A percentile compares a stretch with the other conserved stretches of the same genome.
Conservation (phyloP, 2,888 invertebrate genomes). For the Hecatera dysodea region DNA sequence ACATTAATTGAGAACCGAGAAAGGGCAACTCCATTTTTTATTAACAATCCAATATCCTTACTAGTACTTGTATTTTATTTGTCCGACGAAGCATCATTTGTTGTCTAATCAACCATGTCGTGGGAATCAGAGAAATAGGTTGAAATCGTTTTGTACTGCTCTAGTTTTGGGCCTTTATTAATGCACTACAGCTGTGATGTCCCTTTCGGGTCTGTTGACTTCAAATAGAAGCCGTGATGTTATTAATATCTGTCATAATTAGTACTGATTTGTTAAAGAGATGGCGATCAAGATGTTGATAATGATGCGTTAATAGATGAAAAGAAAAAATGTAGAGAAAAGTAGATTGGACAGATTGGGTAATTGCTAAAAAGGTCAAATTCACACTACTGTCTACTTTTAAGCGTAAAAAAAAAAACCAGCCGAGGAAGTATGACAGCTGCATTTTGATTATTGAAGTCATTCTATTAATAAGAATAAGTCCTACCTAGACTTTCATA, state of each 20-base stretch:
- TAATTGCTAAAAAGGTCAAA: too few species aligned
- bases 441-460: too few species aligned
- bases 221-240: conserved; percentile 36
- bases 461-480: too few species aligned
- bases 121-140: conserved; percentile 65
- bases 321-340: background rate
- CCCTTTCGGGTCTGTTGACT: background rate
- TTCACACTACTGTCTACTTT: too few species aligned
- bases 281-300: conserved; percentile 14
- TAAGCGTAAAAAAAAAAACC: too few species aligned
- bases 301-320: background rate
- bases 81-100: conserved; percentile 32
- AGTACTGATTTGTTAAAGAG: conserved; percentile 47
- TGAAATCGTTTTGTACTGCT: conserved; percentile 51
- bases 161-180: conserved; percentile 61
- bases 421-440: too few species aligned
- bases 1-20: conserved; percentile 20
- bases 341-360: background rate
- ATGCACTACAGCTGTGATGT: conserved; percentile 60
- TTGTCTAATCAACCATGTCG: conserved; percentile 55
- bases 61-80: conserved; percentile 33
- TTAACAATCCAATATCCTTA: conserved; percentile 45
- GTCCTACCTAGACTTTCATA: too few species aligned
- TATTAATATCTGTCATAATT: conserved; percentile 49
- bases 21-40: conserved; percentile 37